Percentiles rank a stretch among this genome's conserved stretches.
Conservation (phyloP, 92 coral and sea anemone genomes). For the Porites cylindrica region DNA sequence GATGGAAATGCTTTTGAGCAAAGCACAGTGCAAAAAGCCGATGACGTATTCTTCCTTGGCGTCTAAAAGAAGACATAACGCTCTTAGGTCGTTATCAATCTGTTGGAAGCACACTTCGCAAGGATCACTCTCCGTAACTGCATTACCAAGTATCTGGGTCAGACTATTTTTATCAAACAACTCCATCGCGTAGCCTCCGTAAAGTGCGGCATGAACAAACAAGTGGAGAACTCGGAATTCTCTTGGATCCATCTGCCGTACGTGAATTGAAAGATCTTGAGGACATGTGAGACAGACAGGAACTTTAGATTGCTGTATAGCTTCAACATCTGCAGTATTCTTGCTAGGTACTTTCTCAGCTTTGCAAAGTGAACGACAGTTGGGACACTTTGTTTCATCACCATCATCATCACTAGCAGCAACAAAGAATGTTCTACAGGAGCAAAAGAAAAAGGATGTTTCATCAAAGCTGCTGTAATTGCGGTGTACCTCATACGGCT, state of each 20-base stretch:
- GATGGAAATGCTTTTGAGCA: conserved; percentile 61
- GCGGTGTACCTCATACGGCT: conserved; percentile 20
- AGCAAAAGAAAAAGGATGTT: conserved; percentile 25
- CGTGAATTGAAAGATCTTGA: conserved; percentile 38
- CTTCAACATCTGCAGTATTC: background rate
- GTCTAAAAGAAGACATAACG: conserved; percentile 60
- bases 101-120: conserved; percentile 69
- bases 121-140: background rate
- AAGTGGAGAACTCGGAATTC: conserved; percentile 91
- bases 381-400: conserved; percentile 50
- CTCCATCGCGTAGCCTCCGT: conserved; percentile 79
- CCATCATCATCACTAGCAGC: background rate
- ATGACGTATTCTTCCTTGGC: conserved; percentile 76
- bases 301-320: conserved; percentile 24
- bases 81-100: conserved; percentile 69
- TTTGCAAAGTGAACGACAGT: conserved; percentile 31
- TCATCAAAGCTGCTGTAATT: conserved; percentile 21
- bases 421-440: conserved; percentile 62
- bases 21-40: conserved; percentile 72
- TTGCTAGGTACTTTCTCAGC: background rate
- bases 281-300: conserved; percentile 23
- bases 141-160: conserved; percentile 43
- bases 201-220: conserved; percentile 80
- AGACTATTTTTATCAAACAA: conserved; percentile 54
- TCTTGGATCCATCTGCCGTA: conserved; percentile 69